Percentiles rank a stretch among this genome's conserved stretches.
phyloP scores from a whole-genome alignment of 2,113 vertebrate species.

The Xenus cinereus region DNA sequence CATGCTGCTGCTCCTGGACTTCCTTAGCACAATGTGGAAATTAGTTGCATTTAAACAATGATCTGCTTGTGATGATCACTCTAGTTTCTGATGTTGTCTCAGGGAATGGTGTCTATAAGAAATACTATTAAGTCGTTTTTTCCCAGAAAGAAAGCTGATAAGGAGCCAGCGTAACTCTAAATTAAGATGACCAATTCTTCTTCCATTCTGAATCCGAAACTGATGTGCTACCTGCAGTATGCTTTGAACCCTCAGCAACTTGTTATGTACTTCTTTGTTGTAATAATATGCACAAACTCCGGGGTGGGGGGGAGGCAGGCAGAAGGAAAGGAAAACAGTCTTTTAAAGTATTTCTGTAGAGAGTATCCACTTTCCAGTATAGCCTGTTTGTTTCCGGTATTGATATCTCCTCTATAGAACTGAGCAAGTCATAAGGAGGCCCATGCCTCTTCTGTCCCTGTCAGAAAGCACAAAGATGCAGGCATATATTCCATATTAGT shows the following conservation, averaged over 20 bases:
- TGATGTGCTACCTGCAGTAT: not conserved
- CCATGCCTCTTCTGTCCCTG: not conserved
- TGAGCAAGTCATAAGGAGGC: not conserved
- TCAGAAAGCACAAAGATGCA: not conserved
- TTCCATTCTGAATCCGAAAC: not conserved
- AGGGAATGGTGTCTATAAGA: not conserved
- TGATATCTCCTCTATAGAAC: not conserved
- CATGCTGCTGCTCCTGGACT: not conserved
- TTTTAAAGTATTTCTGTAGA: not conserved
- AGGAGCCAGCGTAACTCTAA: not conserved
- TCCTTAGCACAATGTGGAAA: not conserved
- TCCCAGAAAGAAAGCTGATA: not conserved
- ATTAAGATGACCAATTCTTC: not conserved
- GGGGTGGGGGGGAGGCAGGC: rapidly evolving
- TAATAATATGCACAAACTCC: not conserved
- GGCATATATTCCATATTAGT: not conserved
- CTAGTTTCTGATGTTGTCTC: not conserved
- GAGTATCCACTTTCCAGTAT: not conserved
- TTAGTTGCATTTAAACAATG: not conserved
- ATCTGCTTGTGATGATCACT: not conserved
- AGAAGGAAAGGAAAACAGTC: not conserved
- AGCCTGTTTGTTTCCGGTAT: not conserved
- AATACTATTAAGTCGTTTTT: not conserved
- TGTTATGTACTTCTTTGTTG: not conserved
- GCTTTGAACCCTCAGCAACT: not conserved